These are phyloP conservation scores for Volucella bombylans DNA, from an alignment of 2,888 invertebrate species.

Conservation along the genomic window DNA sequence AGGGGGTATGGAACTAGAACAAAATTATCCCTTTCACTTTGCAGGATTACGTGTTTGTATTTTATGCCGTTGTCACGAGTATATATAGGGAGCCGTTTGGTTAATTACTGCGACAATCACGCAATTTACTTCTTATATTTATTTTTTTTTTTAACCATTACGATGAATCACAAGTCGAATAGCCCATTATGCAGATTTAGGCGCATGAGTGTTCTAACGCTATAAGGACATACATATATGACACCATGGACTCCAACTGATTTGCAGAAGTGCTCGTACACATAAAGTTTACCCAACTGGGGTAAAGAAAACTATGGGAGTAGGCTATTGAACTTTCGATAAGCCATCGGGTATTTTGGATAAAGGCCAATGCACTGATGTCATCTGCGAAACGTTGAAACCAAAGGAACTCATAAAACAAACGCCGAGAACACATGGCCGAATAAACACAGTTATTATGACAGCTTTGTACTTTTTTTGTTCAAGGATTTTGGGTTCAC, in stretches of 20 bases:
- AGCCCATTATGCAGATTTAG: conserved; percentile 49
- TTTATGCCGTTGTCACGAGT: neutral
- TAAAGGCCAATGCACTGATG: conserved; percentile 38
- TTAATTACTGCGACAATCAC: conserved; percentile 68
- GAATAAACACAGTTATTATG: too few relatives aligned
- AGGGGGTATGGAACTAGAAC: neutral
- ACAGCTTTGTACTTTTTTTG: too few relatives aligned
- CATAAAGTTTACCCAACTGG: conserved; percentile 4
- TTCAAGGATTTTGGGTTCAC: too few relatives aligned
- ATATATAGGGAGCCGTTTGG: conserved; percentile 25
- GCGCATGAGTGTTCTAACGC: conserved; percentile 54
- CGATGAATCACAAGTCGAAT: conserved; percentile 54
- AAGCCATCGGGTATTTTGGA: conserved; percentile 18
- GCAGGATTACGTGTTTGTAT: conserved; percentile 17
- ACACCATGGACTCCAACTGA: neutral
- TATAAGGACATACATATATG: conserved; percentile 1
- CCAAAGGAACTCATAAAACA: conserved; percentile 1
- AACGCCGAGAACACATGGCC: neutral
- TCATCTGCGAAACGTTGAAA: neutral
- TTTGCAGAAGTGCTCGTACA: neutral
- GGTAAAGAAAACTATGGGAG: neutral
- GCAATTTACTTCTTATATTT: conserved; percentile 47
- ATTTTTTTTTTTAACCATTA: neutral
- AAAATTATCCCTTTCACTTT: conserved; percentile 1
- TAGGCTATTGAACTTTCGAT: conserved; percentile 36